Evolutionary conservation across 37 sponge, comb jelly and placozoan species (phyloP), one percentile per base, ranked within the genome.

Genomic region (Halichondria panicea): DNA sequence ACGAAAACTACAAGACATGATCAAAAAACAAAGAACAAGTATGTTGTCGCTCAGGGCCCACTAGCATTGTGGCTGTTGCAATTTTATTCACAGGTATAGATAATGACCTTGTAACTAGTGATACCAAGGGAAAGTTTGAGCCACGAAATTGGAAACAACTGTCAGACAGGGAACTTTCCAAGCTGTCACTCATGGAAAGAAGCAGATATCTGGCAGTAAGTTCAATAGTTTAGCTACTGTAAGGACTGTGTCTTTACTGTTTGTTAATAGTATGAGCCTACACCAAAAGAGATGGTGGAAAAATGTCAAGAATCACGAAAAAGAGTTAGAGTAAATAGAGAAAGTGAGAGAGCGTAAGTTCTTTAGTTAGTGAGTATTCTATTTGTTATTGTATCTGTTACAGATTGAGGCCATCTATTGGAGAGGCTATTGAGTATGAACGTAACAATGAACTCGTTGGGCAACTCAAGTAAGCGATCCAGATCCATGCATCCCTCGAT

Each of bases 161-260:
- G 41, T 44, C 78, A 22, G 59, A 80, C 0, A 80, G 30, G 40
- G 31, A 90, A 43, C 72, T 85, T 0, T 25, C 31, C 12, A 76
- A 62, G 21, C 27, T 90, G 44, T 71, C 71, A 19, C 43, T 60
- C 18, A 59, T 81, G 11, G 81, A 80, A 34, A 56, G 74, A 63
- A 90, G 91, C 72, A 70, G 87, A 71, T 85, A 85, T 44, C 34
- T 76, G 52, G 87, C 81, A n/a, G 90, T 89, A 45, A 77, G 90
- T 66, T 50, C 8, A 25, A 11, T 60, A 24, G 8, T 60, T 60
- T 11, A 11, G 6, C 18, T 31, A 46, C 12, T 30, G 44, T 19
- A 1, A 61, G 7, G 36, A 56, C 28, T 55, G 11, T 22, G 1
- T 72, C 22, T 22, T 18, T 15, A 54, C 7, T 41, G 15, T 40